Evolutionary conservation across 2,797 vertebrate species (phyloP).

Genomic region (Sebastes aleutianus): DNA sequence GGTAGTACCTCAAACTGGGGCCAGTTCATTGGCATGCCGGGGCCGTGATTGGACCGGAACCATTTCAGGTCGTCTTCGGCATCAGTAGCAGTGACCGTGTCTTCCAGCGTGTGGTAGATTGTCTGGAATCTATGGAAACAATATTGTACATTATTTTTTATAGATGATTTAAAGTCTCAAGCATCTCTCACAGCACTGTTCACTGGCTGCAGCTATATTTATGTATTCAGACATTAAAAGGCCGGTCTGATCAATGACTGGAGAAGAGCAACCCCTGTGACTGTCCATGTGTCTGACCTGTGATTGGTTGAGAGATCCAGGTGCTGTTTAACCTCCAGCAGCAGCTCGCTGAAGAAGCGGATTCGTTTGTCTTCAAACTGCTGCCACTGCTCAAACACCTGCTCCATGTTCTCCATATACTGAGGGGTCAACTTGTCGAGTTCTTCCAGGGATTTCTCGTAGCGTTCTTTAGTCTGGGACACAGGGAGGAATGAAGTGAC

Average conservation of each 20-base stretch:
- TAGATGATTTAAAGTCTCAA: neutral
- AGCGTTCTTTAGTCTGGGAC: slow-evolving; percentile 91
- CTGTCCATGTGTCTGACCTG: slow-evolving; percentile 79
- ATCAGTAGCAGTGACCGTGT: slow-evolving; percentile 88
- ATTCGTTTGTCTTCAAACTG: slow-evolving; percentile 96
- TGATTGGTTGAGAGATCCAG: slow-evolving; percentile 92
- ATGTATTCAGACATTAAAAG: neutral
- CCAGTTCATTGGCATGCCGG: slow-evolving; percentile 99
- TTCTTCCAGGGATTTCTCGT: slow-evolving; percentile 93
- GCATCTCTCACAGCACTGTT: slow-evolving; percentile 42
- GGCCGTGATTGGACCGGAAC: slow-evolving; percentile 93
- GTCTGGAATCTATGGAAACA: slow-evolving; percentile 85
- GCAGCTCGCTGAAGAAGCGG: slow-evolving; percentile 89
- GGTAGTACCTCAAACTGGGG: slow-evolving; percentile 95
- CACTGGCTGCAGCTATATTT: neutral
- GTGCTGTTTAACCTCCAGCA: slow-evolving; percentile 93
- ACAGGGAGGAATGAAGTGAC: neutral
- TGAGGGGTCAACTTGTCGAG: slow-evolving; percentile 92
- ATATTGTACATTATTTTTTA: neutral
- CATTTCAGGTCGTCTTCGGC: slow-evolving; percentile 92
- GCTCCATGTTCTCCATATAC: slow-evolving; percentile 99
- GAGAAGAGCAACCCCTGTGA: neutral
- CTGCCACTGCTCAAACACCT: slow-evolving; percentile 97
- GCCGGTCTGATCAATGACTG: neutral
- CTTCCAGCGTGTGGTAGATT: slow-evolving; percentile 91